A percentile compares a stretch with the other conserved stretches of the same genome.
Evolutionary conservation across 2,797 vertebrate species (phyloP).

Genomic region (Squalus acanthias): DNA sequence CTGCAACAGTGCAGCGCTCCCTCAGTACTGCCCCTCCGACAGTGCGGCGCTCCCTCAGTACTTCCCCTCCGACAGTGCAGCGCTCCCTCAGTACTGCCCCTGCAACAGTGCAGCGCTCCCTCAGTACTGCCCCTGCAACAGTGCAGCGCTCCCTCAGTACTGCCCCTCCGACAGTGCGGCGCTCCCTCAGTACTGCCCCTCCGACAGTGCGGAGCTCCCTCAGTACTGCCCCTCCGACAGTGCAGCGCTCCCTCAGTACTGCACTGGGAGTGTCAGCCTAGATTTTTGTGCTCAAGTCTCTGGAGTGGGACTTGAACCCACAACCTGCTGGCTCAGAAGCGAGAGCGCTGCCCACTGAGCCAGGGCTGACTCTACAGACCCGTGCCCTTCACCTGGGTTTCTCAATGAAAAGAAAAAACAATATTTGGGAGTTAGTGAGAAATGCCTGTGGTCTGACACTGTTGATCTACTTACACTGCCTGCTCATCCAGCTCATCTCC

Average conservation of each 20-base stretch:
- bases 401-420: neutral
- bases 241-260: neutral
- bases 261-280: no score
- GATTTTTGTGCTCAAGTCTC: neutral
- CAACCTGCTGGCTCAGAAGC: no score
- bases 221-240: neutral
- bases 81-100: no score
- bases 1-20: no score
- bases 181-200: neutral
- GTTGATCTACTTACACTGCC: constrained; percentile 60
- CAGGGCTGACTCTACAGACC: neutral
- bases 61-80: no score
- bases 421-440: no score
- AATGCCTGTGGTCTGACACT: neutral
- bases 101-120: no score
- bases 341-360: no score
- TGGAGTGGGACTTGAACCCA: no score
- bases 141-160: neutral
- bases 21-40: no score
- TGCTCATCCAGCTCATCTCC: constrained; percentile 77
- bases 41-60: no score
- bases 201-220: neutral
- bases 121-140: no score
- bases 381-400: neutral
- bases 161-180: neutral